A percentile compares a stretch with the other conserved stretches of the same genome.
phyloP scores from a whole-genome alignment of 1,140 invertebrate genomes.

The Drosophila pseudoananassae region DNA sequence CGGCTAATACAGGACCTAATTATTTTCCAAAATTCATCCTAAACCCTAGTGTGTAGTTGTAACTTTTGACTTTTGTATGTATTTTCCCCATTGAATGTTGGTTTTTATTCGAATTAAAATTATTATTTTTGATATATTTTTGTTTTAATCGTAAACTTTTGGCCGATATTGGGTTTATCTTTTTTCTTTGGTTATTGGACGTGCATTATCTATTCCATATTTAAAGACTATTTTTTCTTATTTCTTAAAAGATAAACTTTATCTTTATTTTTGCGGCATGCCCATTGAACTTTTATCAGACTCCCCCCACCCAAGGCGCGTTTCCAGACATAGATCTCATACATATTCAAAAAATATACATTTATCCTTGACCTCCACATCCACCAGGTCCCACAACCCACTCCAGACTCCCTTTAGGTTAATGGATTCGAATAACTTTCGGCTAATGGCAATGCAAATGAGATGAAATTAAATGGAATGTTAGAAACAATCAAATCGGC shows the following conservation, averaged over 20 bases:
- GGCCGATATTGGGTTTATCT: conserved; percentile 14
- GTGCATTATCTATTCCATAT: conserved; percentile 30
- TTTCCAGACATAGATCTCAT: not conserved
- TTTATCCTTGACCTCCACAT: not conserved
- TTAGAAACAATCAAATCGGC: conserved; percentile 46
- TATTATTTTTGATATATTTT: conserved; percentile 42
- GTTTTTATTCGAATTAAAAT: conserved; percentile 67
- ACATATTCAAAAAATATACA: conserved; percentile 3
- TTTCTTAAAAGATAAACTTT: conserved; percentile 30
- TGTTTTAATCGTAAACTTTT: not conserved
- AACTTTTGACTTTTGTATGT: conserved; percentile 62
- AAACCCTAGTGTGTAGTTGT: conserved; percentile 25
- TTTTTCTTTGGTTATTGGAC: conserved; percentile 18
- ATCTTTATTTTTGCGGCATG: conserved; percentile 25
- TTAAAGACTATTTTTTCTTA: conserved; percentile 11
- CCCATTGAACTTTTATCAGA: conserved; percentile 31
- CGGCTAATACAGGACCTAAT: conserved; percentile 38
- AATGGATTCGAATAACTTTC: not conserved
- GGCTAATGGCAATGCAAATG: conserved; percentile 33
- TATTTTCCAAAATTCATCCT: conserved; percentile 54
- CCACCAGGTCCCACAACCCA: not conserved
- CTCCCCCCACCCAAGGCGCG: conserved; percentile 16
- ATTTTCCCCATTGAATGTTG: conserved; percentile 66
- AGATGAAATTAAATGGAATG: conserved; percentile 23
- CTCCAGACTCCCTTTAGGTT: no score